Evolutionary conservation across 2,888 invertebrate species (phyloP).

Genomic region (Odontocolon sp.): DNA sequence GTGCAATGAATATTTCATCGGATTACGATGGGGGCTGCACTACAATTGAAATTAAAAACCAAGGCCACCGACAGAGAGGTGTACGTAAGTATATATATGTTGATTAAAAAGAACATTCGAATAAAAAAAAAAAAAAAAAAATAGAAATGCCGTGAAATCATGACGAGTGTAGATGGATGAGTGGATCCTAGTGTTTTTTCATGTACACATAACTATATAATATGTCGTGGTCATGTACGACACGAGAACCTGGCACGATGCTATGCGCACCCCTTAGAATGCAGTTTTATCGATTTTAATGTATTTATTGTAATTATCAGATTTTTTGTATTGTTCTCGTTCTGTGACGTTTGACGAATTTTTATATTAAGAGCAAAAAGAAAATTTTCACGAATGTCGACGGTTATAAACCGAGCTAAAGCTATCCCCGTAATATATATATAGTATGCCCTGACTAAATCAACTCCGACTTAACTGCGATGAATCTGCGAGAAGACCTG

Average conservation of each 20-base stretch:
- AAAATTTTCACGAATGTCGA: constrained; percentile 21
- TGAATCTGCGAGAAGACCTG: constrained; percentile 38
- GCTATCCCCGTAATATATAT: constrained; percentile 15
- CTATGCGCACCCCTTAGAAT: constrained; percentile 40
- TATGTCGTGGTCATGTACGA: constrained; percentile 35
- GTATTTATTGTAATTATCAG: constrained; percentile 6
- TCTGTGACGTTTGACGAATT: background rate
- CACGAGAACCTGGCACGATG: constrained; percentile 57
- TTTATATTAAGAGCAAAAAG: background rate
- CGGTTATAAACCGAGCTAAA: constrained; percentile 8
- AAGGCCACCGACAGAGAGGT: constrained; percentile 39
- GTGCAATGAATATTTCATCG: constrained; percentile 38
- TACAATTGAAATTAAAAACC: constrained; percentile 31
- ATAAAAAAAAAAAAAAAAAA: background rate
- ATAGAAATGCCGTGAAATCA: constrained; percentile 12
- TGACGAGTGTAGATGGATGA: constrained; percentile 42
- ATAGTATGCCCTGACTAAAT: constrained; percentile 38
- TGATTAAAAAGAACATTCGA: background rate
- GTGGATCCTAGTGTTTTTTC: constrained; percentile 29
- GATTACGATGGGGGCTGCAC: constrained; percentile 18
- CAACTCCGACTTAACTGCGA: constrained; percentile 18
- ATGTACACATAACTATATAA: constrained; percentile 14
- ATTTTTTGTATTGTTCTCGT: background rate
- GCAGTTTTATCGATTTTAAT: constrained; percentile 5
- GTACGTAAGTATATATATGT: constrained; percentile 5